Evolutionary conservation across 2,113 vertebrate genomes (phyloP).

Genomic region (Collichthys lucidus): DNA sequence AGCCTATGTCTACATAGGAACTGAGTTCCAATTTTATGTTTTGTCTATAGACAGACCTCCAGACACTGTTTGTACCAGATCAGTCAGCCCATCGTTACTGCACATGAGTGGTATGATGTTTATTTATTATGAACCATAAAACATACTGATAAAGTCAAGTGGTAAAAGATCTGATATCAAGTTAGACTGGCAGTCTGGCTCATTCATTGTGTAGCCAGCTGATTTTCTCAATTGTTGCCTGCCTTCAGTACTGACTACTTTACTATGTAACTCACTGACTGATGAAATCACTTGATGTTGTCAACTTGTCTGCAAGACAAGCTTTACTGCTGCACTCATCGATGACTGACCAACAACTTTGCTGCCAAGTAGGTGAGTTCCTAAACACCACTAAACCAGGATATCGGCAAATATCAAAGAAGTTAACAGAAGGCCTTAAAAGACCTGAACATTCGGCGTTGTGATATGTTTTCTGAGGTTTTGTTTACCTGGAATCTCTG

Average conservation of each 20-base stretch:
- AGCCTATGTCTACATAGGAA: conserved; percentile 37
- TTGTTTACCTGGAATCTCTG: not conserved
- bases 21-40: conserved; percentile 67
- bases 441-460: not conserved
- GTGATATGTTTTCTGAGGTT: not conserved
- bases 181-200: not conserved
- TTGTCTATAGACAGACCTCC: conserved; percentile 62
- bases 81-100: conserved; percentile 60
- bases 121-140: conserved; percentile 44
- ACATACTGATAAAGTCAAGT: conserved; percentile 23
- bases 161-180: conserved; percentile 3
- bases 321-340: not conserved
- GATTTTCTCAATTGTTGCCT: conserved; percentile 11
- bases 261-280: not conserved
- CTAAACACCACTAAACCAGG: not conserved
- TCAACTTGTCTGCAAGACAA: not conserved
- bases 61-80: conserved; percentile 59
- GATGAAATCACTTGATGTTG: not conserved
- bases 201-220: not conserved
- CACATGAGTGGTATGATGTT: conserved; percentile 59
- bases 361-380: not conserved
- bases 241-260: not conserved
- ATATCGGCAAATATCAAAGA: not conserved
- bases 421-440: not conserved
- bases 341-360: not conserved